These are phyloP conservation scores for Plagiodera versicolora DNA, from an alignment of 2,888 invertebrate genomes.

Conservation along the genomic window DNA sequence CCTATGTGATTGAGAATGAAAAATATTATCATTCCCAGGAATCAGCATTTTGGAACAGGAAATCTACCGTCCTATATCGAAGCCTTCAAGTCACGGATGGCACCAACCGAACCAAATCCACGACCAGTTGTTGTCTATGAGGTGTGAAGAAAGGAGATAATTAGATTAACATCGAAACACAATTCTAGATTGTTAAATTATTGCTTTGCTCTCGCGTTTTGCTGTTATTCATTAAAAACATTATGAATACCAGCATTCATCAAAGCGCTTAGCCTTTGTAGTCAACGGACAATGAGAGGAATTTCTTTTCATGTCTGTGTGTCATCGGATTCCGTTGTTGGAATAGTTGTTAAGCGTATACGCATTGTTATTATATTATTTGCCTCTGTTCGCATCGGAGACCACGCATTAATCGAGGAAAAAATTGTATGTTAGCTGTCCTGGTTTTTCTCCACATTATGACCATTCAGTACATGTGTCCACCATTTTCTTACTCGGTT, in stretches of 20 bases:
- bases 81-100: slow-evolving; percentile 8
- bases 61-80: slow-evolving; percentile 5
- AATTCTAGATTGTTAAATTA: slow-evolving; percentile 25
- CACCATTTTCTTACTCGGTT: too few species aligned
- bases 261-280: slow-evolving; percentile 16
- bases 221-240: slow-evolving; percentile 26
- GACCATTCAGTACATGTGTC: background rate
- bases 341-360: background rate
- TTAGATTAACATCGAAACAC: slow-evolving; percentile 27
- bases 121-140: slow-evolving; percentile 12
- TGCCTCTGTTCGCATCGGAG: background rate
- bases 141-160: slow-evolving; percentile 21
- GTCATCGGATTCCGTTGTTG: slow-evolving; percentile 12
- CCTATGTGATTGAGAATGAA: too few species aligned
- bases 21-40: too few species aligned
- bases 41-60: too few species aligned
- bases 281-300: slow-evolving; percentile 19
- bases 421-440: background rate
- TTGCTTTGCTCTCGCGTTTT: slow-evolving; percentile 21
- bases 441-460: background rate
- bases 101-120: background rate
- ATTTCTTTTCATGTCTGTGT: slow-evolving; percentile 17
- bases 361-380: background rate
- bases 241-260: slow-evolving; percentile 25
- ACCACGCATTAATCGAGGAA: background rate